Evolutionary conservation across 2,113 vertebrate species (phyloP).

Genomic region (Mugil cephalus): DNA sequence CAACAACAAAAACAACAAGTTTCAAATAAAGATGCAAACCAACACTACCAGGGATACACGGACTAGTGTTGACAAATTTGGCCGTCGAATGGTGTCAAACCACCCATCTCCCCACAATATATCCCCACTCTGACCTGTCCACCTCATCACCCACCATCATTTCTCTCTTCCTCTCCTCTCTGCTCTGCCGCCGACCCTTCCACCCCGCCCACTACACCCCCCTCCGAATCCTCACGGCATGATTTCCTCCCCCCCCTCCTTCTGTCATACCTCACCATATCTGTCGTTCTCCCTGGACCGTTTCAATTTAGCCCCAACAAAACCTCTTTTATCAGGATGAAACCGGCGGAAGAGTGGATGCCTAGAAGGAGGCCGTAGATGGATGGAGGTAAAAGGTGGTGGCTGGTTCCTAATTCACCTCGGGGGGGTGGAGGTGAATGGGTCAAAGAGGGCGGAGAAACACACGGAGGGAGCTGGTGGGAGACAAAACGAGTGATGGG

Average conservation of each 20-base stretch:
- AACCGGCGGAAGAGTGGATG: conserved; percentile 31
- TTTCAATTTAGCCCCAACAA: conserved; percentile 44
- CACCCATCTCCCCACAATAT: not conserved
- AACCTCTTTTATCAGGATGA: conserved; percentile 58
- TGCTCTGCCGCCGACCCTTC: conserved; percentile 10
- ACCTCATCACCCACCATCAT: conserved; percentile 43
- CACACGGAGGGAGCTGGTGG: not conserved
- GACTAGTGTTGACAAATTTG: too few species aligned
- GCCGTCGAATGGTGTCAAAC: conserved; percentile 22
- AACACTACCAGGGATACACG: too few species aligned
- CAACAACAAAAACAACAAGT: too few species aligned
- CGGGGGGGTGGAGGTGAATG: not conserved
- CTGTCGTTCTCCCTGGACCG: conserved; percentile 46
- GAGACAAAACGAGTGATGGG: conserved; percentile 7
- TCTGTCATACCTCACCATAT: conserved; percentile 44
- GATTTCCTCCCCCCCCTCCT: conserved; percentile 12
- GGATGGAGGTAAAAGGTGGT: conserved; percentile 59
- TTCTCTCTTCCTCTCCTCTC: conserved; percentile 29
- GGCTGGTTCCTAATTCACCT: conserved; percentile 49
- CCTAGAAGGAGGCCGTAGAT: not conserved
- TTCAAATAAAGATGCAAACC: too few species aligned
- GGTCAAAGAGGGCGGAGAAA: not conserved
- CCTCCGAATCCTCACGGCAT: conserved; percentile 45
- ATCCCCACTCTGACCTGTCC: conserved; percentile 14
- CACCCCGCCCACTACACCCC: not conserved